phyloP scores from a whole-genome alignment of 2,113 vertebrate species.

The Camarhynchus parvulus region DNA sequence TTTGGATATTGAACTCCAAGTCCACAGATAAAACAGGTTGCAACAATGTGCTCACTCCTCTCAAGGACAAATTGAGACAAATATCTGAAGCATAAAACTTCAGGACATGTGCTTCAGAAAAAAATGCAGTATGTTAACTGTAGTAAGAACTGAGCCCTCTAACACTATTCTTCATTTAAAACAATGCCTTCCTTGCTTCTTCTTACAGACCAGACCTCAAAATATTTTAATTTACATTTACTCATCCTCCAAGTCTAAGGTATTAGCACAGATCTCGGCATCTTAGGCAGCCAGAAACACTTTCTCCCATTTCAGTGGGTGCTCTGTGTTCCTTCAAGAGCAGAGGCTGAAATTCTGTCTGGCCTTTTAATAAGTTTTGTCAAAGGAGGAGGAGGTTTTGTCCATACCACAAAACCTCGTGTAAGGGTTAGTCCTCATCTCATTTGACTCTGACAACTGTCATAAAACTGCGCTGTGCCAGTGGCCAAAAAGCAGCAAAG shows the following conservation, averaged over 20 bases:
- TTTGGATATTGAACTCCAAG: not conserved
- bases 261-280: not conserved
- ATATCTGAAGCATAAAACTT: not conserved
- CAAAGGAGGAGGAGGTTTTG: not conserved
- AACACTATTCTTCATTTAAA: not conserved
- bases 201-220: not conserved
- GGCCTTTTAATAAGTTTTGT: not conserved
- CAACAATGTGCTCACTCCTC: not conserved
- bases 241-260: not conserved
- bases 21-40: not conserved
- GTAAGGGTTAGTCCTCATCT: not conserved
- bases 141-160: not conserved
- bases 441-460: not conserved
- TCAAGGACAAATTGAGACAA: not conserved
- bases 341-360: not conserved
- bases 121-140: not conserved
- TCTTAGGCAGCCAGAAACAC: not conserved
- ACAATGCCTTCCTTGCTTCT: not conserved
- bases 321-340: constrained; percentile 18
- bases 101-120: not conserved
- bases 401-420: not conserved
- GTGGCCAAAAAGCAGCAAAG: not conserved
- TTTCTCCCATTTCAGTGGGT: constrained; percentile 1
- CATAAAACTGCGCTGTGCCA: not conserved
- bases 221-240: not conserved